Evolutionary conservation across 2,888 invertebrate species (phyloP).

Genomic region (Limnephilus marmoratus): DNA sequence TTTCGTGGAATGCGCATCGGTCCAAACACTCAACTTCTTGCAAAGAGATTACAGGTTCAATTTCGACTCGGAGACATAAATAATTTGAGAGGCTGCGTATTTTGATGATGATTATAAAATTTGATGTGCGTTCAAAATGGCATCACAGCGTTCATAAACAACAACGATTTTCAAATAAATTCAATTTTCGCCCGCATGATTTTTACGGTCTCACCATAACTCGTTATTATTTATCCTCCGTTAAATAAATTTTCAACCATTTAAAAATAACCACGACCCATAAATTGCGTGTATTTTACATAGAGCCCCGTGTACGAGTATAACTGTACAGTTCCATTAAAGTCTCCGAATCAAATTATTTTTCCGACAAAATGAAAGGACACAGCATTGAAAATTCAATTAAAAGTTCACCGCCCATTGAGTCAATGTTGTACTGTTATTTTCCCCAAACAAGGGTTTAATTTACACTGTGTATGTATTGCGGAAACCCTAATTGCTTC

Average conservation of each 20-base stretch:
- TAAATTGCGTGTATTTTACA: conserved; percentile 34
- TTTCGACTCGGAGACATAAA: no score
- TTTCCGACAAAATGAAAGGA: conserved; percentile 39
- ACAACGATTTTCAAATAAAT: not conserved
- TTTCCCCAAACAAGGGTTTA: conserved; percentile 27
- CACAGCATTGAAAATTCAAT: conserved; percentile 44
- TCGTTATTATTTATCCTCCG: not conserved
- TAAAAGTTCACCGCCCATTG: conserved; percentile 37
- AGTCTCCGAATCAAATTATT: conserved; percentile 41
- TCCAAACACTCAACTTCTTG: no score
- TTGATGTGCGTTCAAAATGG: not conserved
- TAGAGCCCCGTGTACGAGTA: not conserved
- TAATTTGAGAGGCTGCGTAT: no score
- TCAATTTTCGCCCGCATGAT: not conserved
- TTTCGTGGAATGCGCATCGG: no score
- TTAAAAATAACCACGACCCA: conserved; percentile 15
- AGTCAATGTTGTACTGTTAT: conserved; percentile 1
- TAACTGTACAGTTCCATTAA: conserved; percentile 8
- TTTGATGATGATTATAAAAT: not conserved
- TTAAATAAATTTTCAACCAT: conserved; percentile 24
- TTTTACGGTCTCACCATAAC: not conserved
- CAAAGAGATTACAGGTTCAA: no score
- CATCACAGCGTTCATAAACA: not conserved
- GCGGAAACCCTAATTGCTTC: not conserved
- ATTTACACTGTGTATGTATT: not conserved